Evolutionary conservation across 2,888 invertebrate species (phyloP), one percentile per base, ranked within the genome.

Genomic region (Acrobasis consociella): DNA sequence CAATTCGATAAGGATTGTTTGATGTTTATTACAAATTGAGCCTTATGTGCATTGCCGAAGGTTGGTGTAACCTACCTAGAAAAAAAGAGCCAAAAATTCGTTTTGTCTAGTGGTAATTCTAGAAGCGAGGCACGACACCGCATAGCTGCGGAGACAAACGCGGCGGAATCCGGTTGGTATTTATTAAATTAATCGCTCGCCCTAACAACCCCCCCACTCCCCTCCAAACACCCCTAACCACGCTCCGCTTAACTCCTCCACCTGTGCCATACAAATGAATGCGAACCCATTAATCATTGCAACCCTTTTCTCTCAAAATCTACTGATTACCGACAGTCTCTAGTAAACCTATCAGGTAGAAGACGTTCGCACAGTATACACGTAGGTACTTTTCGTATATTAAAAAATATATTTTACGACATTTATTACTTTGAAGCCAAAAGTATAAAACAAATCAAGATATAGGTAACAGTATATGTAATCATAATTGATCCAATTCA

Each of bases 171-270:
- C 87, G 79, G 78, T 81, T 77, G 86, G 87, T 85, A 88, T 89
- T 88, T 88, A 87, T 87, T 86, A 85, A 87, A 87, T 87, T 87
- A 89, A 89, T 88, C 83, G 85, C 73, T 74, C 78, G 71, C 77
- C 74, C 73, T 69, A 63, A 67, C 72, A 65, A 65, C 71, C 68
- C 69, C 67, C 65, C 58, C 70, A 65, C 59, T 65, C 65, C 65
- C 62, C 67, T 31, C 66, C 70, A 42, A 13, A 38, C 39, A 55
- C 52, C 59, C 63, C 62, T 65, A 60, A 52, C 52, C 52, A 31
- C 62, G 49, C 58, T 17, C 56, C 42, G 52, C 65, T 64, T 62
- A 65, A 63, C 61, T 64, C 64, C 65, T 61, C 49, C 53, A 49
- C 49, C 42, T 61, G 58, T 59, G 52, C 62, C 62, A 46, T 62